Evolutionary conservation across 2,113 vertebrate species (phyloP).

Genomic region (Elephantulus edwardii): DNA sequence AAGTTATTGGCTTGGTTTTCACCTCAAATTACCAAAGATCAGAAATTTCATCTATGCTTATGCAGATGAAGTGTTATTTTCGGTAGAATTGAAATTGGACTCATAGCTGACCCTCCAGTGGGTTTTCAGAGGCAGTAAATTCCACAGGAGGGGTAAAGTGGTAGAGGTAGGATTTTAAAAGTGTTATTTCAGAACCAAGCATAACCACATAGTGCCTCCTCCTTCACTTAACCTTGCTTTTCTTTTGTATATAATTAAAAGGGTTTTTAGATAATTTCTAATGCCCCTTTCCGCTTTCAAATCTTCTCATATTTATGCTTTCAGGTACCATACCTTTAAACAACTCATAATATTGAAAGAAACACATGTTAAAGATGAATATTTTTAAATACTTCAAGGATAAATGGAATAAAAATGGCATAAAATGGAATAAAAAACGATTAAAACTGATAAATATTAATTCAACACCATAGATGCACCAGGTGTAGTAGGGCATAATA

Average conservation of each 20-base stretch:
- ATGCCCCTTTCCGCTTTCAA: background rate
- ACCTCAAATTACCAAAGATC: background rate
- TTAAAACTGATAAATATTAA: slow-evolving; percentile 19
- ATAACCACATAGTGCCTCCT: background rate
- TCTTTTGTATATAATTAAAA: background rate
- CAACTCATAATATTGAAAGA: slow-evolving; percentile 2
- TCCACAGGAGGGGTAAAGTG: too few relatives aligned
- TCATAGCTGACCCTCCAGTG: too few relatives aligned
- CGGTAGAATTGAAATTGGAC: too few relatives aligned
- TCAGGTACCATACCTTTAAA: background rate
- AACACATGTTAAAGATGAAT: background rate
- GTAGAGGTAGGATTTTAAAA: background rate
- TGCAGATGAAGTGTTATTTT: too few relatives aligned
- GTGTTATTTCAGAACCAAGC: background rate
- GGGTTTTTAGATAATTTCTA: background rate
- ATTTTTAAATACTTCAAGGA: background rate
- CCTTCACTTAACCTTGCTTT: background rate
- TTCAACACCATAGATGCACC: background rate
- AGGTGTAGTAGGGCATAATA: background rate
- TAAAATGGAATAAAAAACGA: background rate
- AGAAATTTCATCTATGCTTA: background rate
- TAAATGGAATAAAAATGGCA: background rate
- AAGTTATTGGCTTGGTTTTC: background rate
- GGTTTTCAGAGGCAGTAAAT: too few relatives aligned
- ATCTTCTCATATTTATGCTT: background rate